Evolutionary conservation across 2,113 vertebrate genomes (phyloP), one percentile per base, ranked within the genome.

Genomic region (Sporophila hypoxantha): DNA sequence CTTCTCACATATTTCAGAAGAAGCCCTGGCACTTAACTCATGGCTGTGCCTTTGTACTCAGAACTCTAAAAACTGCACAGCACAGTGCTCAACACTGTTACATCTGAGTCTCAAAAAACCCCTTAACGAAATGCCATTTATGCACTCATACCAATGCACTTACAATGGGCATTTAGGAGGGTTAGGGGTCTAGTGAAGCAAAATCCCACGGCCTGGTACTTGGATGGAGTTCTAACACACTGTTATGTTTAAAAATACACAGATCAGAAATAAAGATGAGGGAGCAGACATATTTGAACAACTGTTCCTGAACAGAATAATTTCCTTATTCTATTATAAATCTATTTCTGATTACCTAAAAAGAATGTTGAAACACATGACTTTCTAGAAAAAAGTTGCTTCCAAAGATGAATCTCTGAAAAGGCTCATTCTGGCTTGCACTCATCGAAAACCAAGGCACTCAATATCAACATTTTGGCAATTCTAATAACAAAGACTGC

Each of bases 401-500:
- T 92, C 79, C 88, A 90, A 82, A 93, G 90, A 96, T 83, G 91
- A 92, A 75, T 76, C 91, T 78, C 94, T 91, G 88, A 95, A 93
- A 95, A 87, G 53, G 56, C 91, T 96, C 90, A 62, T 77, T 90
- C 81, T 85, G 80, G 92, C 88, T 92, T 85, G 53, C 73, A 76
- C 73, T 96, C 94, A 86, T 34, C 44, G 36, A 91, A 96, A 95
- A 94, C 81, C 88, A 92, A 91, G 55, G 91, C 91, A 87, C 92
- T 96, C 88, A 93, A 92, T 90, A 96, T 97, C 96, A 96, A 95
- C 95, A 95, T 97, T 96, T 96, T 94, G 93, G 84, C 94, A 96
- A 96, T 88, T 94, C 95, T 96, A 95, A 96, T 96, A 97, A 97
- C 91, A 97, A 95, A 96, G 95, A 91, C 94, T 94, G 96, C 93